A percentile compares a stretch with the other conserved stretches of the same genome.
Conservation (phyloP, 2,888 invertebrate genomes). For the Oeneis ivallda region DNA sequence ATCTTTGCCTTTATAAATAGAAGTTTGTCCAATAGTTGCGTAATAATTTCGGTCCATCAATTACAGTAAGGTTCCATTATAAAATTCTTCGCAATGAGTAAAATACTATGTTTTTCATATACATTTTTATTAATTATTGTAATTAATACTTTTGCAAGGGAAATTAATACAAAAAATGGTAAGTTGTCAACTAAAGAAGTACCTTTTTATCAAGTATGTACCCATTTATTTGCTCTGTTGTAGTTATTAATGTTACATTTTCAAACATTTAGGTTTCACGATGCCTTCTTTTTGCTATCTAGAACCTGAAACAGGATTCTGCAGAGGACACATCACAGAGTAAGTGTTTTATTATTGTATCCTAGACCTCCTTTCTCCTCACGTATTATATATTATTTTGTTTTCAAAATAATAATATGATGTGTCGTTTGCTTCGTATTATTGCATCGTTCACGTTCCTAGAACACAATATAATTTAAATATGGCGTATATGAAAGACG, state of each 20-base stretch:
- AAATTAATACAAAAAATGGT: background rate
- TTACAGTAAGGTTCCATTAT: background rate
- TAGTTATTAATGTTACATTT: background rate
- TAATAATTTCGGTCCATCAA: background rate
- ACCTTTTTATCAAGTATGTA: too few species aligned
- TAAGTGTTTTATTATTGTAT: background rate
- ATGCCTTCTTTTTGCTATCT: background rate
- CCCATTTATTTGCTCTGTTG: too few species aligned
- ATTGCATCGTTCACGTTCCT: too few species aligned
- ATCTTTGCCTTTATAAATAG: slow-evolving; percentile 3
- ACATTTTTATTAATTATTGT: background rate
- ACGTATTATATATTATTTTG: too few species aligned
- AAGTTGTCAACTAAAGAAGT: background rate
- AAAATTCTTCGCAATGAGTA: background rate
- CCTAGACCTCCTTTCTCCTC: too few species aligned
- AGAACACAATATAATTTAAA: too few species aligned
- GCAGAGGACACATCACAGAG: background rate
- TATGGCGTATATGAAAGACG: too few species aligned
- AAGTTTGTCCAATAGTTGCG: background rate
- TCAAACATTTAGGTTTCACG: background rate
- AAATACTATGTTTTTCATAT: background rate
- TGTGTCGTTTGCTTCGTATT: too few species aligned
- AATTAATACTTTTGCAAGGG: background rate
- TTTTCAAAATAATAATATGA: too few species aligned
- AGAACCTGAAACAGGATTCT: background rate